Evolutionary conservation across 2,888 invertebrate genomes (phyloP).

Genomic region (Pycnomerus fuliginosus): DNA sequence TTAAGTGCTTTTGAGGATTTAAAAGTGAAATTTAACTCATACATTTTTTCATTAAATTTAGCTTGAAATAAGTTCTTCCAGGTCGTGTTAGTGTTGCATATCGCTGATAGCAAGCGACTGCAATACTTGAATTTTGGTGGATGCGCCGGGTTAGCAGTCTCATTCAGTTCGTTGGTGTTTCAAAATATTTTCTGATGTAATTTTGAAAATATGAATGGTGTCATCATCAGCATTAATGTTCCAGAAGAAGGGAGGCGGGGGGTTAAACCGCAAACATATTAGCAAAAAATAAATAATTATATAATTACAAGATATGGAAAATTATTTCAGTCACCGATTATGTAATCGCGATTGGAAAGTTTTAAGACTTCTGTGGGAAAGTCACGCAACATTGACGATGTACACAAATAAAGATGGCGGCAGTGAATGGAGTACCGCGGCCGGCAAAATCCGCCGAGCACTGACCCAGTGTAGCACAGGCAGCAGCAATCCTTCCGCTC

Average conservation of each 20-base stretch:
- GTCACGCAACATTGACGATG: conserved; percentile 17
- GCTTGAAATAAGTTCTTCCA: neutral
- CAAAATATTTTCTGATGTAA: too few species aligned
- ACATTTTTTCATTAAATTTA: too few species aligned
- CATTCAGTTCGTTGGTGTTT: neutral
- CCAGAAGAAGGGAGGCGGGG: too few species aligned
- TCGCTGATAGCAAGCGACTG: too few species aligned
- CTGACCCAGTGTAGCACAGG: conserved; percentile 33
- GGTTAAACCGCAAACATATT: too few species aligned
- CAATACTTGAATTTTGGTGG: conserved; percentile 16
- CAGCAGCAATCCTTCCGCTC: conserved; percentile 30
- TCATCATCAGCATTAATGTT: too few species aligned
- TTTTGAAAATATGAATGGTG: too few species aligned
- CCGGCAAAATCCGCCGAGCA: conserved; percentile 35
- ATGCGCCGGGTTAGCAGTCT: conserved; percentile 10
- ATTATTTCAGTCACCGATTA: too few species aligned
- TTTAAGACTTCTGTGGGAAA: conserved; percentile 12
- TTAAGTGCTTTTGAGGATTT: conserved; percentile 6
- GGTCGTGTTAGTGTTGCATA: neutral
- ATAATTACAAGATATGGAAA: too few species aligned
- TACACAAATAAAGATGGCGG: conserved; percentile 13
- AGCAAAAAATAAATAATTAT: too few species aligned
- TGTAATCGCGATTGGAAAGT: neutral
- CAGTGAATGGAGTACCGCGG: conserved; percentile 24
- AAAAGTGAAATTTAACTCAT: too few species aligned